Conservation (phyloP, 2,888 invertebrate species). For the Drosophila pseudotalamancana region DNA sequence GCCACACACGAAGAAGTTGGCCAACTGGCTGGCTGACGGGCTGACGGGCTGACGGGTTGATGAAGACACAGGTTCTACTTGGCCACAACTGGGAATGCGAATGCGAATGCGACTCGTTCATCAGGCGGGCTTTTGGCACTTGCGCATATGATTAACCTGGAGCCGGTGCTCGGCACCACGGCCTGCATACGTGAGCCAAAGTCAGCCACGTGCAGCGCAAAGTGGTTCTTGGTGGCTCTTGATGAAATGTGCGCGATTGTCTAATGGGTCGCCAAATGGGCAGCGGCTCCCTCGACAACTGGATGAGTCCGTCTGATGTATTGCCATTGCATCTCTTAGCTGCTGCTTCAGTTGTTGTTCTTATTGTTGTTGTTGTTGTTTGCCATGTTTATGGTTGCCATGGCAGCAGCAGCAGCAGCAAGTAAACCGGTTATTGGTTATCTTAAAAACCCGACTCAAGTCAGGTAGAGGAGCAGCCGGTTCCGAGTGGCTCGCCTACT, state of each 20-base stretch:
- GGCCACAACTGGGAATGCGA: slow-evolving; percentile 22
- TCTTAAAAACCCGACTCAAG: slow-evolving; percentile 60
- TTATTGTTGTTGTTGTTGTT: slow-evolving; percentile 24
- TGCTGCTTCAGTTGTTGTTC: slow-evolving; percentile 15
- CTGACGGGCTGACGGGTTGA: too few species aligned
- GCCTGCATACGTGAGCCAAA: slow-evolving; percentile 36
- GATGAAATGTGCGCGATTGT: slow-evolving; percentile 70
- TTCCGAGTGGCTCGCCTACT: slow-evolving; percentile 57
- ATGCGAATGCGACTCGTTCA: slow-evolving; percentile 28
- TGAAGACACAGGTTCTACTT: slow-evolving; percentile 1
- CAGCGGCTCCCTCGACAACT: slow-evolving; percentile 37
- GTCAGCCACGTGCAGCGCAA: slow-evolving; percentile 60
- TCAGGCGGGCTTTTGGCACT: slow-evolving; percentile 65
- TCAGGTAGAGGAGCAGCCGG: slow-evolving; percentile 56
- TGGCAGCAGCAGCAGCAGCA: slow-evolving; percentile 45
- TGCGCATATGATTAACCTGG: slow-evolving; percentile 69
- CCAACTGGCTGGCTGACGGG: too few species aligned
- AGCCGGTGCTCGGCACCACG: background rate
- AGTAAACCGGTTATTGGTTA: slow-evolving; percentile 66
- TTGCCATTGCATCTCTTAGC: slow-evolving; percentile 39
- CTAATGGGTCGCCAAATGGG: slow-evolving; percentile 74
- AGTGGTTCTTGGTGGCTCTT: slow-evolving; percentile 51
- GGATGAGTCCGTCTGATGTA: slow-evolving; percentile 56
- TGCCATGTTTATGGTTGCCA: slow-evolving; percentile 68
- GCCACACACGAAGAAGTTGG: slow-evolving; percentile 62